These are phyloP conservation scores for Phycodurus eques DNA, from an alignment of 2,113 vertebrate genomes.

Conservation along the genomic window DNA sequence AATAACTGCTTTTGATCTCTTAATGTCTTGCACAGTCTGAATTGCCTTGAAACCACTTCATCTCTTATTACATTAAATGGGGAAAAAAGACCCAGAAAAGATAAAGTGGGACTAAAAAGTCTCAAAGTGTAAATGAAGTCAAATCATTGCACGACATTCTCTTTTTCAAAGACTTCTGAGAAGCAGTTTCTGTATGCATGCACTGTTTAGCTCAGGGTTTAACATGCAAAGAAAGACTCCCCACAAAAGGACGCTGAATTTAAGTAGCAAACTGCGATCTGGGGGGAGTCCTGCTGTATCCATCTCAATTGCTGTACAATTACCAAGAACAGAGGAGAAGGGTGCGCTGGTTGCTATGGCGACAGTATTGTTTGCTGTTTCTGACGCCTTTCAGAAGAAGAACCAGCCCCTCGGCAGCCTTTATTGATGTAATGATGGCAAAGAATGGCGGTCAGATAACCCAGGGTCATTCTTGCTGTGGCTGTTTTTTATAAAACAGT, in stretches of 20 bases:
- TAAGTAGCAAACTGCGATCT: neutral
- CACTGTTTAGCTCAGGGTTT: neutral
- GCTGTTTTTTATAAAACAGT: conserved; percentile 11
- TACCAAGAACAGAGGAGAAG: neutral
- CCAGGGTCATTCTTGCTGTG: conserved; percentile 40
- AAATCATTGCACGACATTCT: neutral
- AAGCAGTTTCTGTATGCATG: neutral
- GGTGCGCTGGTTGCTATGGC: conserved; percentile 18
- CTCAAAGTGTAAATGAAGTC: neutral
- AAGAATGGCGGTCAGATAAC: conserved; percentile 48
- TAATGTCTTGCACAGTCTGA: neutral
- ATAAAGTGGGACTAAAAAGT: neutral
- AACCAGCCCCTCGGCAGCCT: conserved; percentile 1
- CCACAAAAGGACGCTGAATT: neutral
- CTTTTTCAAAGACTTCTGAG: neutral
- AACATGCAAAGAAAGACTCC: neutral
- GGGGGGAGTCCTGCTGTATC: conserved; percentile 1
- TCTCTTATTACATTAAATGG: neutral
- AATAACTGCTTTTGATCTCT: neutral
- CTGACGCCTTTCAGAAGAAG: conserved; percentile 23
- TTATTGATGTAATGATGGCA: conserved; percentile 46
- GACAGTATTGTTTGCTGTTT: conserved; percentile 20
- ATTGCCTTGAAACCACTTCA: neutral
- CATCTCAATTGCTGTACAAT: conserved; percentile 13
- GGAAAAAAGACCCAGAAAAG: neutral